Evolutionary conservation across 2,888 invertebrate species (phyloP).

Genomic region (Agrenia bidenticulata): DNA sequence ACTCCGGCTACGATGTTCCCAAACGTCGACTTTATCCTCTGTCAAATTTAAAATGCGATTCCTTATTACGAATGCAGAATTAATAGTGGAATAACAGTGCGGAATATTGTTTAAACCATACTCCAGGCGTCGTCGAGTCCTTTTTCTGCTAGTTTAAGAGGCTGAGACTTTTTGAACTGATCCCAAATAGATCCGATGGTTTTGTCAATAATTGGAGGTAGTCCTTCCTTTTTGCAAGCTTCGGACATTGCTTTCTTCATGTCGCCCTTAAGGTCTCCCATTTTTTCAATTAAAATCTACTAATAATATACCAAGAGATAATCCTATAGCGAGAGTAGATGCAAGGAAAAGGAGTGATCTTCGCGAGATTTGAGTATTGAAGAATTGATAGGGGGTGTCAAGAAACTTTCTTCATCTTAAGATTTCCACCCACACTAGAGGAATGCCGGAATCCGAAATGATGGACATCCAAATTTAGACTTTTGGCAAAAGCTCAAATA

Average conservation of each 20-base stretch:
- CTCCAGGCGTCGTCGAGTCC: conserved; percentile 31
- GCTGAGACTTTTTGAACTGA: conserved; percentile 32
- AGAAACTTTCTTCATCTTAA: too few relatives aligned
- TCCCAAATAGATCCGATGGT: conserved; percentile 32
- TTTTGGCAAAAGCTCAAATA: too few relatives aligned
- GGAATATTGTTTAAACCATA: conserved; percentile 17
- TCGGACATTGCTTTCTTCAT: conserved; percentile 28
- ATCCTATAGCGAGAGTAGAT: too few relatives aligned
- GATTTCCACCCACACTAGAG: too few relatives aligned
- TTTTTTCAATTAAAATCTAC: conserved; percentile 4
- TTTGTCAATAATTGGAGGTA: conserved; percentile 33
- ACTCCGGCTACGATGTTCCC: conserved; percentile 18
- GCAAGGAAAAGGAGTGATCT: too few relatives aligned
- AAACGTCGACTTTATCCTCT: conserved; percentile 29
- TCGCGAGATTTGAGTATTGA: too few relatives aligned
- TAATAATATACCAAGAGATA: too few relatives aligned
- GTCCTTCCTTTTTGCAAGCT: conserved; percentile 32
- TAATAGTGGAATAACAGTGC: too few relatives aligned
- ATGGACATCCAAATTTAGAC: too few relatives aligned
- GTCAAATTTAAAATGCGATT: too few relatives aligned
- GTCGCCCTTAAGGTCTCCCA: conserved; percentile 29
- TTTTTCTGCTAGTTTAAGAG: conserved; percentile 29
- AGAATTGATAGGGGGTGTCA: too few relatives aligned
- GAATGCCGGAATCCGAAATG: too few relatives aligned
- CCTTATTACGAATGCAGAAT: background rate